phyloP scores from a whole-genome alignment of 2,888 invertebrate species.

The Sminthurides aquaticus region DNA sequence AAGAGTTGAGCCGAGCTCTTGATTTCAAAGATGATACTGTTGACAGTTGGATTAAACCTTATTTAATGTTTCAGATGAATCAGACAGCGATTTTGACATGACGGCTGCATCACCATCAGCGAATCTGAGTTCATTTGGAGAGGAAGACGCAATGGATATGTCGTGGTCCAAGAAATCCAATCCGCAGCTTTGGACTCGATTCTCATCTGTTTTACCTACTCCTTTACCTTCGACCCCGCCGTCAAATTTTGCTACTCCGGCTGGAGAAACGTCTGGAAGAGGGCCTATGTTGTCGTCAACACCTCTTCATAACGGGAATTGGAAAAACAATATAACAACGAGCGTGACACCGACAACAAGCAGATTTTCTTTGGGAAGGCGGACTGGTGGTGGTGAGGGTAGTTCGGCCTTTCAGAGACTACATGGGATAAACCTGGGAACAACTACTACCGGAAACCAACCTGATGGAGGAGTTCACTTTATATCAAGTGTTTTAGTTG shows the following conservation, averaged over 20 bases:
- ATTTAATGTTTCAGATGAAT: neutral
- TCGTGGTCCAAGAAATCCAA: conserved; percentile 17
- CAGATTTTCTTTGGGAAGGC: neutral
- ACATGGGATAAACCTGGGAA: neutral
- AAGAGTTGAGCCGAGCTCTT: neutral
- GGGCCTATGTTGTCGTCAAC: conserved; percentile 5
- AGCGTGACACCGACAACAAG: neutral
- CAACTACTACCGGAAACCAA: conserved; percentile 1
- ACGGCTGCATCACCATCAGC: neutral
- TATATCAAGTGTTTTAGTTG: conserved; percentile 21
- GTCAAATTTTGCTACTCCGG: neutral
- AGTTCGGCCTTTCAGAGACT: neutral
- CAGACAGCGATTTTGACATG: neutral
- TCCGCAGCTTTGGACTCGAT: conserved; percentile 15
- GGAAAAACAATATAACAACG: conserved; percentile 13
- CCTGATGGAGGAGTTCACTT: conserved; percentile 15
- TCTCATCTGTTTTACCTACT: conserved; percentile 7
- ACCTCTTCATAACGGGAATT: conserved; percentile 14
- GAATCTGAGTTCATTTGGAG: neutral
- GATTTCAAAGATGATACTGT: no score
- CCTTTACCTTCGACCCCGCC: neutral
- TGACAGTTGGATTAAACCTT: neutral
- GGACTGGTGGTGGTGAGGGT: neutral
- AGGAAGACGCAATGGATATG: neutral
- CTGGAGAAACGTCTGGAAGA: neutral